phyloP scores from a whole-genome alignment of 23 tunicate genomes.

The Styela clava region DNA sequence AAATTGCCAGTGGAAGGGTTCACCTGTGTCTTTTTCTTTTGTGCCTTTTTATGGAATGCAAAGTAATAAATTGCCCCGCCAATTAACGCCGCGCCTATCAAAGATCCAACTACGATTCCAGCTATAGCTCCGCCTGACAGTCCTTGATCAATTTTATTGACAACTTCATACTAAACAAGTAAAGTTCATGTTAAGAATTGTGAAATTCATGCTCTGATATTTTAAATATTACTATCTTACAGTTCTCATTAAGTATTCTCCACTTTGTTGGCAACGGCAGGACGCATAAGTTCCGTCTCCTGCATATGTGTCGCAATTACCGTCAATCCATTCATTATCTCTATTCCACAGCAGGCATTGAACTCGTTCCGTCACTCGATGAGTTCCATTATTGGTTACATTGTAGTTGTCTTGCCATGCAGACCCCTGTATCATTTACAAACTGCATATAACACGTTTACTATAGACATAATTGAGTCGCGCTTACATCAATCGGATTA shows the following conservation, averaged over 20 bases:
- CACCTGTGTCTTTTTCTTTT: neutral
- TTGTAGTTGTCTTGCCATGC: no score
- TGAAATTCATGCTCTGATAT: no score
- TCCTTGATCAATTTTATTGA: neutral
- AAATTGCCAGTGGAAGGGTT: no score
- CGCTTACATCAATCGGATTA: no score
- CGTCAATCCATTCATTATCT: neutral
- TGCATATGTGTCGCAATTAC: neutral
- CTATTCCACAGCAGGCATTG: neutral
- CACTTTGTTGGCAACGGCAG: neutral
- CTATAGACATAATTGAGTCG: no score
- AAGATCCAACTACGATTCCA: conserved; percentile 46
- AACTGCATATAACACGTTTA: no score
- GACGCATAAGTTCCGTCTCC: neutral
- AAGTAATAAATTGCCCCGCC: conserved; percentile 43
- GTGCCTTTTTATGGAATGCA: conserved; percentile 9
- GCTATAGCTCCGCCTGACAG: conserved; percentile 39
- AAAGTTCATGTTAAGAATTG: no score
- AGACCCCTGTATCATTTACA: no score
- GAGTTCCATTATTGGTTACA: no score
- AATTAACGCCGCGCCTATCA: conserved; percentile 38
- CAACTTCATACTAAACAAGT: neutral
- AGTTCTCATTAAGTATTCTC: neutral
- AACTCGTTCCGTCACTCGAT: no score
- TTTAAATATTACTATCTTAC: no score